These are phyloP conservation scores for Homalodisca vitripennis DNA, from an alignment of 1,140 invertebrate genomes.

Conservation along the genomic window DNA sequence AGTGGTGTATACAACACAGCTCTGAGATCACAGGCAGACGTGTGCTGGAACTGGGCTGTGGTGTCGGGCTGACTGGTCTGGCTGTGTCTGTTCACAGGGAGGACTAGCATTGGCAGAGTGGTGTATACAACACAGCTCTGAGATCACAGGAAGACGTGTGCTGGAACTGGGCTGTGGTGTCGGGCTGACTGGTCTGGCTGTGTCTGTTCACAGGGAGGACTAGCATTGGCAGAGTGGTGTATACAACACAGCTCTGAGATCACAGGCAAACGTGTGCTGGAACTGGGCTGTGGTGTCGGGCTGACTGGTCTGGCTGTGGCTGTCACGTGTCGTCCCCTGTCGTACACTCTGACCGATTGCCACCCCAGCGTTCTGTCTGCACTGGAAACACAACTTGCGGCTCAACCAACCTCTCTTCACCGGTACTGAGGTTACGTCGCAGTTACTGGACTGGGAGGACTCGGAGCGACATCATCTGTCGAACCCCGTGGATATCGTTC, in stretches of 20 bases:
- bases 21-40: slow-evolving; percentile 47
- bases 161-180: slow-evolving; percentile 59
- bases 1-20: slow-evolving; percentile 54
- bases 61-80: slow-evolving; percentile 56
- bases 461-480: background rate
- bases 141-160: slow-evolving; percentile 49
- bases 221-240: slow-evolving; percentile 56
- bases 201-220: slow-evolving; percentile 49
- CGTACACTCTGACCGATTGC: slow-evolving; percentile 55
- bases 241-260: slow-evolving; percentile 48
- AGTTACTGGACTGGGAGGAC: slow-evolving; percentile 21
- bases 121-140: slow-evolving; percentile 49
- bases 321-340: slow-evolving; percentile 49
- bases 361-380: slow-evolving; percentile 50
- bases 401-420: slow-evolving; percentile 14
- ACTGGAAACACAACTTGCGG: slow-evolving; percentile 29
- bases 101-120: slow-evolving; percentile 54
- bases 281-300: slow-evolving; percentile 59
- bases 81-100: slow-evolving; percentile 49
- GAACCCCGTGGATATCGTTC: slow-evolving; percentile 23
- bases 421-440: slow-evolving; percentile 4
- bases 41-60: slow-evolving; percentile 59
- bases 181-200: slow-evolving; percentile 57
- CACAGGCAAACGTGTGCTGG: slow-evolving; percentile 51
- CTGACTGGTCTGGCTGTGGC: slow-evolving; percentile 53